Evolutionary conservation across 1,140 invertebrate genomes (phyloP), one percentile per base, ranked within the genome.

Genomic region (Habropoda laboriosa): DNA sequence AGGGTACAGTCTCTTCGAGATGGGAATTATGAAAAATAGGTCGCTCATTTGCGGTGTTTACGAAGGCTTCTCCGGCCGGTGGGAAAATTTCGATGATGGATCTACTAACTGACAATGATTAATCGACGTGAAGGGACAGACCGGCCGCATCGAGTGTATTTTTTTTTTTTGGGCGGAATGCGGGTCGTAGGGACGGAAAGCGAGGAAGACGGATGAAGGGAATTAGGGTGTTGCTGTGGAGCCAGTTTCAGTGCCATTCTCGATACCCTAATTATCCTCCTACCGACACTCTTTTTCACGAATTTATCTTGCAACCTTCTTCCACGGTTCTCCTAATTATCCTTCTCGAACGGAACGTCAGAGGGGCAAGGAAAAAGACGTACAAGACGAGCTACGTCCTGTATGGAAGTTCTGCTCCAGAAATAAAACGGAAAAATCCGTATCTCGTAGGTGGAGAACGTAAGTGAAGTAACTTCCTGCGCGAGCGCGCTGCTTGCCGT

Each of bases 71-170:
- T n/a, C 55, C 30, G 42, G 10, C 5, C 18, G 12, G 27, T 66
- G 55, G 58, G 55, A 66, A 83, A 75, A 80, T 60, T 70, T 76
- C 67, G 38, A 24, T 51, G 66, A 80, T 82, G 64, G 80, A 78
- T 81, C 71, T 45, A 63, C 57, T 35, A 53, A 58, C 55, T 81
- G 80, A 82, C 79, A 82, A 86, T 85, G 83, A 85, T 85, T 79
- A 80, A 86, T 86, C 38, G 74, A 30, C 70, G 35, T n/a, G 3
- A 32, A 58, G 53, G 47, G 68, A 55, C 67, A 73, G 40, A 24
- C 21, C 10, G 47, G 27, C 13, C 12, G 49, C 49, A 35, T 42
- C 40, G 45, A 73, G 71, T 55, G 35, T 58, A 58, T 63, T 73
- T 55, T 75, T 78, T 72, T 70, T 60, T 13, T 30, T 42, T n/a